Evolutionary conservation across 1,140 invertebrate species (phyloP).

Genomic region (Drosophila aff.): DNA sequence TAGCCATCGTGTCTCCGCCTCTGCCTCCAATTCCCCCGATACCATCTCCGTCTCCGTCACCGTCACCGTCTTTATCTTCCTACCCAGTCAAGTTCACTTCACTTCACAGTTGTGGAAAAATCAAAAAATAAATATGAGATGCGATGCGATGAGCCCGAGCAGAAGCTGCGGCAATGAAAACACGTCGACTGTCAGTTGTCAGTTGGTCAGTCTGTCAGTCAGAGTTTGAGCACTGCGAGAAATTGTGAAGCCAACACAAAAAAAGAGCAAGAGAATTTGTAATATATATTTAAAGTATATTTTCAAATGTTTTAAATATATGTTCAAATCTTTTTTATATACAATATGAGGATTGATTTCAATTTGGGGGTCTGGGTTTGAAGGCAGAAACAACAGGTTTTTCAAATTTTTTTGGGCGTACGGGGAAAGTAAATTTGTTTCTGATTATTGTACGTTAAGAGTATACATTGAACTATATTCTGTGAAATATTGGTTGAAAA

Average conservation of each 20-base stretch:
- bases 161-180: conserved; percentile 67
- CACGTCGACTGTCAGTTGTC: conserved; percentile 53
- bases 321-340: not conserved
- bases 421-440: too few relatives aligned
- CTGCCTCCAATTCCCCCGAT: conserved; percentile 11
- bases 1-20: conserved; percentile 52
- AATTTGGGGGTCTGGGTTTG: too few relatives aligned
- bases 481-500: too few relatives aligned
- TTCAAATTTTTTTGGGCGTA: too few relatives aligned
- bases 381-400: too few relatives aligned
- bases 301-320: too few relatives aligned
- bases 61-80: conserved; percentile 14
- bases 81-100: conserved; percentile 37
- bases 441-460: too few relatives aligned
- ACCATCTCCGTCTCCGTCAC: not conserved
- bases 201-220: conserved; percentile 42
- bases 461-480: too few relatives aligned
- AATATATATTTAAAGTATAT: too few relatives aligned
- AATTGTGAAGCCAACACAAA: not conserved
- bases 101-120: conserved; percentile 11
- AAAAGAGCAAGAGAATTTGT: not conserved
- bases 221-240: conserved; percentile 12
- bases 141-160: conserved; percentile 64
- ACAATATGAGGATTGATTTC: not conserved
- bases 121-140: conserved; percentile 28